These are phyloP conservation scores for Ctenomys sociabilis DNA, from an alignment of 2,113 vertebrate genomes.

Conservation along the genomic window DNA sequence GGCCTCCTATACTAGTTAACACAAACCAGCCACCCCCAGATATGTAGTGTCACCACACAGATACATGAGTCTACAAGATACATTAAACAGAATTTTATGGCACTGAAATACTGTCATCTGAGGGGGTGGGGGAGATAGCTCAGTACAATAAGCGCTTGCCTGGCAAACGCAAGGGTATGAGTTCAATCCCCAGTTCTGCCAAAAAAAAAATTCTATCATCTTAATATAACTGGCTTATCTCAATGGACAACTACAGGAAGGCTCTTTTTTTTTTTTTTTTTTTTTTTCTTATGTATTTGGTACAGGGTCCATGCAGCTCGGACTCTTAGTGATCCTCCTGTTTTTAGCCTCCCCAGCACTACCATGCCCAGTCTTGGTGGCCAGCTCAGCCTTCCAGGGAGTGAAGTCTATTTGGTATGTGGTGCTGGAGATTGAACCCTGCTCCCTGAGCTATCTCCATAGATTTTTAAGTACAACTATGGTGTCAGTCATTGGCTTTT, in stretches of 20 bases:
- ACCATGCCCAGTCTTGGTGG: too few relatives aligned
- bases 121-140: too few relatives aligned
- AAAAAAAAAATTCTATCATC: background rate
- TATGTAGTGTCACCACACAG: slow-evolving; percentile 44
- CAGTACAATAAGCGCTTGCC: too few relatives aligned
- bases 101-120: slow-evolving; percentile 59
- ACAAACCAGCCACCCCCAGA: slow-evolving; percentile 66
- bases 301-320: too few relatives aligned
- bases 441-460: background rate
- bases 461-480: background rate
- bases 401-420: too few relatives aligned
- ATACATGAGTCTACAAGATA: slow-evolving; percentile 61
- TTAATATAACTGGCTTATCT: slow-evolving; percentile 17
- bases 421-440: too few relatives aligned
- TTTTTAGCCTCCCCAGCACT: too few relatives aligned
- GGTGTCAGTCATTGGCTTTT: background rate
- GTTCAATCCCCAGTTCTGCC: too few relatives aligned
- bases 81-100: slow-evolving; percentile 74
- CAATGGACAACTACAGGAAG: slow-evolving; percentile 45
- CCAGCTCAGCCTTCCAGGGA: too few relatives aligned
- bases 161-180: too few relatives aligned
- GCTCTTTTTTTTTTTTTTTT: background rate
- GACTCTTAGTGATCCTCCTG: too few relatives aligned
- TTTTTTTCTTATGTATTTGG: slow-evolving; percentile 43
- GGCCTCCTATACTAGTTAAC: slow-evolving; percentile 57